Evolutionary conservation across 2,113 vertebrate genomes (phyloP).

Genomic region (Crocuta crocuta): DNA sequence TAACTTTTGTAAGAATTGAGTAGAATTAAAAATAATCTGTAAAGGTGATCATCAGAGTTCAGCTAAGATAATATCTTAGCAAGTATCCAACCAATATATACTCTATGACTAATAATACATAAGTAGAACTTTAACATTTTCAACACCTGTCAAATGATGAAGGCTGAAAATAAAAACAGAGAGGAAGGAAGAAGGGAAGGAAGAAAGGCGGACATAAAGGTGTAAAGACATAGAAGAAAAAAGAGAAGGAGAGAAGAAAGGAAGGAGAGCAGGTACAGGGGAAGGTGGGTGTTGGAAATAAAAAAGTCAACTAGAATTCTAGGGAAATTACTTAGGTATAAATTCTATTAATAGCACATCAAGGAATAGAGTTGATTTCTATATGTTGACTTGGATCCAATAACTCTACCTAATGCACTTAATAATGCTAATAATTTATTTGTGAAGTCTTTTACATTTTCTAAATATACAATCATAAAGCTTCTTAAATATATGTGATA

Average conservation of each 20-base stretch:
- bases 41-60: neutral
- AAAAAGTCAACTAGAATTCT: neutral
- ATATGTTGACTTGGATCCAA: neutral
- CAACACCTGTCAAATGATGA: neutral
- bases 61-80: neutral
- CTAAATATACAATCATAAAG: neutral
- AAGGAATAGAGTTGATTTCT: neutral
- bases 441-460: neutral
- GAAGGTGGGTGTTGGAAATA: neutral
- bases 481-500: neutral
- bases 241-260: neutral
- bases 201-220: no score
- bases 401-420: neutral
- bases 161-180: neutral
- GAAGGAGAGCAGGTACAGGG: rapidly evolving
- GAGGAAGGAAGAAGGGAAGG: neutral
- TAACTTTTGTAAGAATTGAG: neutral
- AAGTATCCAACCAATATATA: neutral
- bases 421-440: neutral
- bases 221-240: neutral
- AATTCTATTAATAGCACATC: neutral
- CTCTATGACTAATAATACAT: neutral
- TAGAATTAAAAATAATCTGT: neutral
- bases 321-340: neutral
- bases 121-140: neutral